A percentile compares a stretch with the other conserved stretches of the same genome.
Conservation (phyloP, 64 coral and sea anemone genomes). For the Pachyseris speciosa region DNA sequence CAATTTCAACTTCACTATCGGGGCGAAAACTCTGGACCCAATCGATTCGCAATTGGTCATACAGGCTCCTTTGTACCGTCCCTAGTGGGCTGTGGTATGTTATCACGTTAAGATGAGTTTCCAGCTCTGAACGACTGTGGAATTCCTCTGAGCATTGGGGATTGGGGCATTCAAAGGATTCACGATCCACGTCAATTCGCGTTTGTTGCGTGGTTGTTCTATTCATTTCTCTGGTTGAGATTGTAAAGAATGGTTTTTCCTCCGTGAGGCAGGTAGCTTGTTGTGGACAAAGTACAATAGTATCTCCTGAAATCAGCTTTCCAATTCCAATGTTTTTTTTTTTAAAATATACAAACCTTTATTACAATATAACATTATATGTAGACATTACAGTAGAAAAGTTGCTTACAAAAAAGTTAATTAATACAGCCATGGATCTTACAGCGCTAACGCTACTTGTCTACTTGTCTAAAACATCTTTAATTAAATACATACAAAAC, state of each 20-base stretch:
- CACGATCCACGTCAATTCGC: not conserved
- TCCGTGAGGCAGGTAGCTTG: slow-evolving; percentile 1
- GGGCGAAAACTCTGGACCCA: slow-evolving; percentile 31
- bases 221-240: slow-evolving; percentile 24
- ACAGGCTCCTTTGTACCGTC: slow-evolving; percentile 1
- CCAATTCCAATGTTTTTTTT: too few species aligned
- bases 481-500: too few species aligned
- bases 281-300: slow-evolving; percentile 24
- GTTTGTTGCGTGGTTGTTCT: not conserved
- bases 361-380: too few species aligned
- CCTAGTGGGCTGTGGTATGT: not conserved
- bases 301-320: slow-evolving; percentile 54
- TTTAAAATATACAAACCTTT: too few species aligned
- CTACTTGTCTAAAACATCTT: too few species aligned
- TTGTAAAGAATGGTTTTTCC: slow-evolving; percentile 39
- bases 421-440: too few species aligned
- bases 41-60: slow-evolving; percentile 31
- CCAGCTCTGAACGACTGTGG: slow-evolving; percentile 36
- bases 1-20: not conserved
- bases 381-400: too few species aligned
- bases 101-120: slow-evolving; percentile 51
- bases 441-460: too few species aligned
- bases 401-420: too few species aligned
- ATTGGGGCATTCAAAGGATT: slow-evolving; percentile 36
- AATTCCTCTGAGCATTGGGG: slow-evolving; percentile 49